Base-by-base conservation (phyloP, 2,113 vertebrate species). In the Lepus europaeus region DNA sequence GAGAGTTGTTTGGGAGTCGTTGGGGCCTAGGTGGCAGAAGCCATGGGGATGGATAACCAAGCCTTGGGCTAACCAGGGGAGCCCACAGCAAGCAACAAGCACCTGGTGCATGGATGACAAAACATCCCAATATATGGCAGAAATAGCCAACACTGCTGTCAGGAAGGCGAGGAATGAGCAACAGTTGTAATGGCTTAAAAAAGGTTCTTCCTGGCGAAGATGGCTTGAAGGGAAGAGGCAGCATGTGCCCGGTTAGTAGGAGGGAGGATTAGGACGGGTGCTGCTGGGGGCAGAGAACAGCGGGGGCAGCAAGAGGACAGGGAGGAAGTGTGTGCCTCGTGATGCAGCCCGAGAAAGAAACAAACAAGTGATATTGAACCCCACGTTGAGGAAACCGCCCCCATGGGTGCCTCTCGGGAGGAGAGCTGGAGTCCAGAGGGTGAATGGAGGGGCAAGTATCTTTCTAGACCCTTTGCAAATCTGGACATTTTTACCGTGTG, bases 121-220 rank as follows among this genome's bases (percentile, higher is more conserved):
- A 90, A 49, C 23, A 5, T n/a, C 78, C 73, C 3, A 53, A 66
- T 81, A 69, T 25, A 77, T n/a, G 56, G 66, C 92, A 77, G 83
- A 95, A 96, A 95, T 91, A 92, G 78, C 36, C 69, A 80, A 19
- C 36, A 7, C 22, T 74, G 66, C 29, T 86, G 63, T 69, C 90
- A 89, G 80, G 61, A 92, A 72, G 87, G 81, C 79, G 33, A 69
- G 68, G 29, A 49, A 36, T 6, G 74, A 80, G 27, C 5, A 72
- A 73, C 82, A 95, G 83, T 74, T 96, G 87, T 31, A 78, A 59
- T 31, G 85, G 63, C 86, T 90, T 19, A 8, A 45, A 63, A 17
- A 66, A 61, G 27, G 9, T 69, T 68, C 86, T 70, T 97, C 93
- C 76, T 49, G 63, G 51, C 95, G 73, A 64, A 72, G 33, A n/a